Conservation (phyloP, 53 echinoderm and acorn worm genomes). For the Crossaster papposus region DNA sequence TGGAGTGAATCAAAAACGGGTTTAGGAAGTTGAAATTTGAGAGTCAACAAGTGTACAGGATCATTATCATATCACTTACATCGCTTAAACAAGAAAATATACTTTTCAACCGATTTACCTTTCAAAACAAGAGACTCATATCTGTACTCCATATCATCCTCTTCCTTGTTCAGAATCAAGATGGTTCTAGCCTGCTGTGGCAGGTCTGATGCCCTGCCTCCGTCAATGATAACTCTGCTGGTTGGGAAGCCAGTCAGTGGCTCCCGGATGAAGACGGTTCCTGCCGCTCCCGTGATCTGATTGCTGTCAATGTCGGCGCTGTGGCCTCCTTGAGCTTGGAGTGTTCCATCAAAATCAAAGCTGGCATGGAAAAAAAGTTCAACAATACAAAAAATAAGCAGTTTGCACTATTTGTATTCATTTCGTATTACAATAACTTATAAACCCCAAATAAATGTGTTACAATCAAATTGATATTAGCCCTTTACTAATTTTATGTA, state of each 20-base stretch:
- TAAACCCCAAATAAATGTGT: not conserved
- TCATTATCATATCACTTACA: no score
- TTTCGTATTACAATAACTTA: not conserved
- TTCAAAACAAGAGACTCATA: slow-evolving; percentile 64
- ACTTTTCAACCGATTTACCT: slow-evolving; percentile 57
- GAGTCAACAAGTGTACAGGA: not conserved
- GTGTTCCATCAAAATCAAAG: slow-evolving; percentile 68
- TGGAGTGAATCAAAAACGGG: not conserved
- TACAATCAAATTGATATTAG: no score
- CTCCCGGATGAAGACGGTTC: slow-evolving; percentile 74
- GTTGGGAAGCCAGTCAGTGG: slow-evolving; percentile 64
- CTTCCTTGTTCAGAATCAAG: slow-evolving; percentile 34
- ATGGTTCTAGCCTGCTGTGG: slow-evolving; percentile 70
- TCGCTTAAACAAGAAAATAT: no score
- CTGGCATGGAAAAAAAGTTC: slow-evolving; percentile 22
- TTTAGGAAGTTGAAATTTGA: not conserved
- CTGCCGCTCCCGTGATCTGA: slow-evolving; percentile 68
- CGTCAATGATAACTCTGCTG: slow-evolving; percentile 65
- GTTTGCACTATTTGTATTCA: not conserved
- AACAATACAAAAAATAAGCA: no score
- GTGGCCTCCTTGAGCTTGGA: slow-evolving; percentile 53
- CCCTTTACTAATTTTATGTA: no score
- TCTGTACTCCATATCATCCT: slow-evolving; percentile 21
- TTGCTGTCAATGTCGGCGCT: slow-evolving; percentile 52
- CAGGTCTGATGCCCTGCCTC: slow-evolving; percentile 51